Conservation (phyloP, 2,113 vertebrate genomes). For the Hipposideros armiger region DNA sequence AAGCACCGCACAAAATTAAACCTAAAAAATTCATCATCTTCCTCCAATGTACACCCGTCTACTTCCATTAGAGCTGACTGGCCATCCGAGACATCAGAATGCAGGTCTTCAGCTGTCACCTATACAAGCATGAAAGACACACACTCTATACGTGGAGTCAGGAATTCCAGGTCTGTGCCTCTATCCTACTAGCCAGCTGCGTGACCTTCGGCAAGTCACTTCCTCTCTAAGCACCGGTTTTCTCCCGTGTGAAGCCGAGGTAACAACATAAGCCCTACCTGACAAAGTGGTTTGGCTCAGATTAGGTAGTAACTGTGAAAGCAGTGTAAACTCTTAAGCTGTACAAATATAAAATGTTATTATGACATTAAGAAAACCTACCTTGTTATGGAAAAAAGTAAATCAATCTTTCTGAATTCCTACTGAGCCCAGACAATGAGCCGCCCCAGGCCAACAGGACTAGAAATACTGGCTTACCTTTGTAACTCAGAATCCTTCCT, state of each 20-base stretch:
- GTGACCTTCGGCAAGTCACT: background rate
- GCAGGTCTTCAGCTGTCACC: background rate
- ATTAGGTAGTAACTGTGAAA: background rate
- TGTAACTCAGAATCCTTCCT: background rate
- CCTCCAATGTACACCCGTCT: background rate
- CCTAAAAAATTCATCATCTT: background rate
- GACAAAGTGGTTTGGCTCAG: background rate
- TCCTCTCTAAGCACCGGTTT: background rate
- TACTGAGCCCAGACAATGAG: background rate
- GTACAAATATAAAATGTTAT: background rate
- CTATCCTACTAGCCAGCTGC: background rate
- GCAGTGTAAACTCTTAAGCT: background rate
- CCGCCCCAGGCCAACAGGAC: background rate
- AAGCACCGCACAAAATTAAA: conserved; percentile 18
- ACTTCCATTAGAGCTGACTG: background rate
- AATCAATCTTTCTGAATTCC: background rate
- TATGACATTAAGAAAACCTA: conserved; percentile 1
- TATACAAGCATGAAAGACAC: background rate
- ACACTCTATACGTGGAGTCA: background rate
- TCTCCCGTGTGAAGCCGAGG: background rate
- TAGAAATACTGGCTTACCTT: background rate
- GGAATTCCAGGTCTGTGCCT: background rate
- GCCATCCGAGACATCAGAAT: background rate
- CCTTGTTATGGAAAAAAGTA: conserved; percentile 29
- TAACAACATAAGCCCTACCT: background rate